Evolutionary conservation across 2,888 invertebrate species (phyloP), one percentile per base, ranked within the genome.

Genomic region (Podotricha telesiphe): DNA sequence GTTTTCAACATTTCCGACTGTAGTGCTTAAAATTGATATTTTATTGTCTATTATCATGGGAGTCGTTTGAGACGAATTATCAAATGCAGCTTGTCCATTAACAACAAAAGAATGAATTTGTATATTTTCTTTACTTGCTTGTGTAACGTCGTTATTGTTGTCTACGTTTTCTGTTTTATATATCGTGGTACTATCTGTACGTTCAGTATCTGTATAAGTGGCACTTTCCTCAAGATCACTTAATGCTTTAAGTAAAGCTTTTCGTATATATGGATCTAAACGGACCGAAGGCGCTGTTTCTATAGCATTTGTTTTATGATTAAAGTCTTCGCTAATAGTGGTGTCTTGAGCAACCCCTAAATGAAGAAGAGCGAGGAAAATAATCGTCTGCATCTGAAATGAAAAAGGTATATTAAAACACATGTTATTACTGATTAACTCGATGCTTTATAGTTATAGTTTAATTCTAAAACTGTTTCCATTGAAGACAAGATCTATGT

Each of bases 201-300:
- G 81, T 20, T 93, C 93, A 19, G 86, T 82, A 61, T 91, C 94
- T 4, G 94, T 94, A 22, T 81, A 69, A 62, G 80, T 83, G 20
- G 83, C 86, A 73, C 94, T 95, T 73, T 95, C 94, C 86, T 97
- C 96, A 61, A 97, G 88, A 78, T 96, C 96, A 63, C 95, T 95
- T 5, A 97, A 91, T 13, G 97, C 97, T 86, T 95, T 95, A 6
- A 97, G 88, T 51, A 97, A 87, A 0, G 97, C 97, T 84, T 95
- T 95, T 17, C 97, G 93, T 42, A 97, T 94, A 73, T 95, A 96
- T 55, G 95, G 95, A 83, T 97, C 96, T 67, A 97, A 85, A 69
- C 95, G 94, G 0, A 94, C 93, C 0, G 95, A 94, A 2, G 95
- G 86, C 66, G 91, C 91, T 5, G 88, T 72, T 61, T 93, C 92